Percentiles rank a stretch among this genome's conserved stretches.
These are phyloP conservation scores for Eurystomus glaucurus DNA, from an alignment of 2,797 vertebrate genomes.

Conservation along the genomic window DNA sequence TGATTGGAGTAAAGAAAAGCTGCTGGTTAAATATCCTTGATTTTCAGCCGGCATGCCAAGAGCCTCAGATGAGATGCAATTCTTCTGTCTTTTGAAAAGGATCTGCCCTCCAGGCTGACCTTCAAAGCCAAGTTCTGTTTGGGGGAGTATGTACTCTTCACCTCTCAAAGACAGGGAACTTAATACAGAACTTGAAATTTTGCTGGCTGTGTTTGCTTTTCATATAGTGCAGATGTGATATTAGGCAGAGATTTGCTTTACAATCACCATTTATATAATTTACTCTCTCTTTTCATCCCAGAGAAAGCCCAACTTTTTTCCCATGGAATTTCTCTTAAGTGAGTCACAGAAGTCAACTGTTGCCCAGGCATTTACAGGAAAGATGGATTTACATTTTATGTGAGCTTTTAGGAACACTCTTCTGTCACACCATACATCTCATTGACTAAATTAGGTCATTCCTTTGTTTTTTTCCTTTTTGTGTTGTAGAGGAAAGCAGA, in stretches of 20 bases:
- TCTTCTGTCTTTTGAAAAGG: background rate
- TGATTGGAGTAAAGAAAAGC: background rate
- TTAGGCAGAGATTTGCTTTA: conserved; percentile 1
- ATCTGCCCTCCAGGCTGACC: background rate
- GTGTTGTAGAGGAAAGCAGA: conserved; percentile 22
- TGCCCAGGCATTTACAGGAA: conserved; percentile 70
- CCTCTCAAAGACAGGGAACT: background rate
- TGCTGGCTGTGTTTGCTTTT: conserved; percentile 11
- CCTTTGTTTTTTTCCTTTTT: background rate
- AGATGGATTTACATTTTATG: conserved; percentile 62
- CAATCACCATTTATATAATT: background rate
- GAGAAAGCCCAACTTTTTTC: conserved; percentile 35
- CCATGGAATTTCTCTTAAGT: conserved; percentile 57
- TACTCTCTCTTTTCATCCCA: conserved; percentile 4
- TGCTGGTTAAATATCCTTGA: conserved; percentile 22
- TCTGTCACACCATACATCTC: conserved; percentile 45
- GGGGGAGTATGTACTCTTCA: background rate
- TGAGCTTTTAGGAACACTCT: conserved; percentile 41
- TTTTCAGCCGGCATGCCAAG: conserved; percentile 14
- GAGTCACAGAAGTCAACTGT: conserved; percentile 51
- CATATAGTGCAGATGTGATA: background rate
- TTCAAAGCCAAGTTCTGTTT: background rate
- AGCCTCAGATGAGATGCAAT: background rate
- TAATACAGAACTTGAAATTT: background rate
- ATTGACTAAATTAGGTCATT: conserved; percentile 62